Evolutionary conservation across 2,797 vertebrate genomes (phyloP), one percentile per base, ranked within the genome.

Genomic region (Alcedo atthis): DNA sequence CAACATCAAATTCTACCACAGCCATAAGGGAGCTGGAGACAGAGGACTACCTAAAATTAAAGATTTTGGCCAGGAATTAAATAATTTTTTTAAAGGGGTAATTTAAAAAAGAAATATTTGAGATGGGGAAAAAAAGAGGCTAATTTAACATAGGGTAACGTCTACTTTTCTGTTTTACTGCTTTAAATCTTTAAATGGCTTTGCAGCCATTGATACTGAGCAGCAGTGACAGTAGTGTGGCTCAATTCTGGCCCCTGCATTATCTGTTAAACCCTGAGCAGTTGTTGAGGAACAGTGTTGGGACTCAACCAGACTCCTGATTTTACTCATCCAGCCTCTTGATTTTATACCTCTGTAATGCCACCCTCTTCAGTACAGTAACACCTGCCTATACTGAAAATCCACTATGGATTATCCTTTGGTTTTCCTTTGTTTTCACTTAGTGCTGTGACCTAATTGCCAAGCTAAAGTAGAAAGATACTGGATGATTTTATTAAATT

Each of bases 401-500:
- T 43, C 24, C 30, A 26, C 45, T 42, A 10, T 0, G 0, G 26
- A n/a, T n/a, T n/a, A n/a, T n/a, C 19, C 14, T 78, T 66, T 8
- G 3, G 6, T 82, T 89, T 88, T 54, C 58, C 90, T 76, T 89
- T 87, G 15, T 68, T 57, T 91, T 95, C 42, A 82, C 40, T 53
- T 90, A 82, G 51, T 59, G 7, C 19, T 64, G 25, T 80, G 77
- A 92, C 53, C 48, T 94, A 84, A 87, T 93, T 85, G 91, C 15
- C 35, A 78, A 77, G 19, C 7, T 40, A 87, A 85, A 81, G 64
- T 26, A 37, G 37, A 87, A 93, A 74, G 33, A 45, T 51, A 51
- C 3, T 25, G 40, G 5, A 24, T 74, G 40, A 53, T 61, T 57
- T 75, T 78, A 33, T 68, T 64, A 81, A 57, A 68, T 46, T 55